These are phyloP conservation scores for Drosophila tani DNA, from an alignment of 1,140 invertebrate genomes.

Conservation along the genomic window DNA sequence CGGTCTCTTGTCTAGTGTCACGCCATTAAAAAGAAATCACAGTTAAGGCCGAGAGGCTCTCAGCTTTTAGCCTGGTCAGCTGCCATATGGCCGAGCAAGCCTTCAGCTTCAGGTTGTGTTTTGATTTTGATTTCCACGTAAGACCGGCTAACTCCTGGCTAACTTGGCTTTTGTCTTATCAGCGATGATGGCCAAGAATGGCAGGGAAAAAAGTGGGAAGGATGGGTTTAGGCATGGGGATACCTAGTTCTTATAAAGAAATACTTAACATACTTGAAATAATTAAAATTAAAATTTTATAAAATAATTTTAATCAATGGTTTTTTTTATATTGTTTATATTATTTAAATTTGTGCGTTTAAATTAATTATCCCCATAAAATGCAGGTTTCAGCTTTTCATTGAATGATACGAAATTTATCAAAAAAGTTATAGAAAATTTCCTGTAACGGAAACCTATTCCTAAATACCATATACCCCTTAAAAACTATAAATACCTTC, in stretches of 20 bases:
- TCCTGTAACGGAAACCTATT: background rate
- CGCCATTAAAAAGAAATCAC: slow-evolving; percentile 82
- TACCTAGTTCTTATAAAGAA: background rate
- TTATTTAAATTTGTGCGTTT: too few species aligned
- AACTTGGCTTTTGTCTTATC: slow-evolving; percentile 54
- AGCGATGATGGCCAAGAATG: slow-evolving; percentile 56
- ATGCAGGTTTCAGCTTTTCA: too few species aligned
- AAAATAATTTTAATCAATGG: too few species aligned
- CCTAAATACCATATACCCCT: background rate
- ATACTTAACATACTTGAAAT: background rate
- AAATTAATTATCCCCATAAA: too few species aligned
- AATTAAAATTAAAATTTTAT: too few species aligned
- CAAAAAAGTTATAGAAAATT: too few species aligned
- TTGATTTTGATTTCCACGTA: slow-evolving; percentile 76
- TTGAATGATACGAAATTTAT: too few species aligned
- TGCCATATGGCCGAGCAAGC: slow-evolving; percentile 47
- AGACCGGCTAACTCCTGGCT: slow-evolving; percentile 39
- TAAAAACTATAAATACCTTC: background rate
- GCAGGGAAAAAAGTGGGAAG: background rate
- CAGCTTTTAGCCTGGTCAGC: slow-evolving; percentile 55
- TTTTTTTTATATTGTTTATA: too few species aligned
- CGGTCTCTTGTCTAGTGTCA: slow-evolving; percentile 73
- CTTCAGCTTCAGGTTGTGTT: slow-evolving; percentile 9
- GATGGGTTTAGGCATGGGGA: background rate
- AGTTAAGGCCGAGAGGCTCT: slow-evolving; percentile 63